A percentile compares a stretch with the other conserved stretches of the same genome.
phyloP scores from a whole-genome alignment of 2,888 invertebrate genomes.

The Scotopteryx bipunctaria region DNA sequence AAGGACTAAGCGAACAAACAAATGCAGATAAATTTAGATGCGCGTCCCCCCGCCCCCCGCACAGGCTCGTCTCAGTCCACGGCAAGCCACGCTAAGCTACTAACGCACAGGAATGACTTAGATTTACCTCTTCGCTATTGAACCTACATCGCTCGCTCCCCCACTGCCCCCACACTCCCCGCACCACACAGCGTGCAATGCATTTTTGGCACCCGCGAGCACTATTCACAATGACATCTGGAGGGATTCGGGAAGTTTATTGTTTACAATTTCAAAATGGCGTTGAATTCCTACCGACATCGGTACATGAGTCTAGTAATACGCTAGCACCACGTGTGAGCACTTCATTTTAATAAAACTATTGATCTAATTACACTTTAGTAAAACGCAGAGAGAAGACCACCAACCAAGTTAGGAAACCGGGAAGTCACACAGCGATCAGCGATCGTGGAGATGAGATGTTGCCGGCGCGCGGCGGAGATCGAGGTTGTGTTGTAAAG shows the following conservation, averaged over 20 bases:
- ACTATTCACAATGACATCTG: slow-evolving; percentile 39
- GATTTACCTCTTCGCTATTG: slow-evolving; percentile 49
- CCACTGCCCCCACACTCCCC: too few species aligned
- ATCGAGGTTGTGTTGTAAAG: not conserved
- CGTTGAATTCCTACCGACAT: slow-evolving; percentile 2
- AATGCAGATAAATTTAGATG: too few species aligned
- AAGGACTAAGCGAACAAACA: too few species aligned
- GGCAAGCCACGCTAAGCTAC: slow-evolving; percentile 48
- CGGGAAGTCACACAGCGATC: slow-evolving; percentile 21
- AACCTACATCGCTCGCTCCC: slow-evolving; percentile 41
- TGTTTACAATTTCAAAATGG: slow-evolving; percentile 18
- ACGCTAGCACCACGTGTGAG: slow-evolving; percentile 62
- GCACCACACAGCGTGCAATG: too few species aligned
- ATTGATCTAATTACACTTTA: slow-evolving; percentile 23
- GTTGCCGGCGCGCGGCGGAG: slow-evolving; percentile 1
- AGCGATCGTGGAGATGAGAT: slow-evolving; percentile 10
- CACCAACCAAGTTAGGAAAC: slow-evolving; percentile 16
- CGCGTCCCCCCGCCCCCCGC: slow-evolving; percentile 25
- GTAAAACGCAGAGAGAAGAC: slow-evolving; percentile 21
- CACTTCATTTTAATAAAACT: slow-evolving; percentile 37
- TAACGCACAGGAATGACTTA: slow-evolving; percentile 69
- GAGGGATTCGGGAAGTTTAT: slow-evolving; percentile 55
- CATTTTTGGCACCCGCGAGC: slow-evolving; percentile 16
- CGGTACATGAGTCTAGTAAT: slow-evolving; percentile 8
- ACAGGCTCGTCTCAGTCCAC: slow-evolving; percentile 21